Percentiles rank a stretch among this genome's conserved stretches.
phyloP scores from a whole-genome alignment of 2,888 invertebrate genomes.

The Cotesia congregata region DNA sequence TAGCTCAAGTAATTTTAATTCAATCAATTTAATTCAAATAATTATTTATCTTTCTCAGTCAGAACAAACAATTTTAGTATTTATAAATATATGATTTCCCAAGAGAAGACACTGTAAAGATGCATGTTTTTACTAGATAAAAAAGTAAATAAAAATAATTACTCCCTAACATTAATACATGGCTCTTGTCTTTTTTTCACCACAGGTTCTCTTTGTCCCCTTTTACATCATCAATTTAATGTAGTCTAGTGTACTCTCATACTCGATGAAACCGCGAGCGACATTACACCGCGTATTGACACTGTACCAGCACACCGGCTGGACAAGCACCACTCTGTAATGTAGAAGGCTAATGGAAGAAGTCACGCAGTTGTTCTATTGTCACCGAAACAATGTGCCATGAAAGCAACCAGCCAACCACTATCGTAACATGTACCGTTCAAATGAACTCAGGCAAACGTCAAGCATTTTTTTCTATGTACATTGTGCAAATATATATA shows the following conservation, averaged over 20 bases:
- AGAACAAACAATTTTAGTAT: neutral
- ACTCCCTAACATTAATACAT: neutral
- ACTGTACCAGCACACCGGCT: slow-evolving; percentile 29
- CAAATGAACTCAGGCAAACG: neutral
- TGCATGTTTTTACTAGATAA: neutral
- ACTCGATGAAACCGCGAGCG: slow-evolving; percentile 19
- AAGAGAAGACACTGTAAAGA: neutral
- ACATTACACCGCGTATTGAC: slow-evolving; percentile 33
- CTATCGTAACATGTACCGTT: neutral
- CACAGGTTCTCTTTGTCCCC: neutral
- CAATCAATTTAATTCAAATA: neutral
- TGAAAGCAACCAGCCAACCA: slow-evolving; percentile 18
- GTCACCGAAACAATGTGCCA: slow-evolving; percentile 38
- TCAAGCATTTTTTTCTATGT: neutral
- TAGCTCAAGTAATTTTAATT: neutral
- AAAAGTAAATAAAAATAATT: neutral
- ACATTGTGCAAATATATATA: too few species aligned
- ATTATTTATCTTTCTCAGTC: neutral
- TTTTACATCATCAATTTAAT: neutral
- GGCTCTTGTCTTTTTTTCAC: neutral
- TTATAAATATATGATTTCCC: slow-evolving; percentile 1
- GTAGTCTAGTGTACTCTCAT: neutral
- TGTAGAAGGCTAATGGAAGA: slow-evolving; percentile 57
- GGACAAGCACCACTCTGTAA: slow-evolving; percentile 51
- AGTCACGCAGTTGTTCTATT: slow-evolving; percentile 50